Percentiles rank a stretch among this genome's conserved stretches.
phyloP scores from a whole-genome alignment of 2,888 invertebrate genomes.

The Phanerotoma sp. region DNA sequence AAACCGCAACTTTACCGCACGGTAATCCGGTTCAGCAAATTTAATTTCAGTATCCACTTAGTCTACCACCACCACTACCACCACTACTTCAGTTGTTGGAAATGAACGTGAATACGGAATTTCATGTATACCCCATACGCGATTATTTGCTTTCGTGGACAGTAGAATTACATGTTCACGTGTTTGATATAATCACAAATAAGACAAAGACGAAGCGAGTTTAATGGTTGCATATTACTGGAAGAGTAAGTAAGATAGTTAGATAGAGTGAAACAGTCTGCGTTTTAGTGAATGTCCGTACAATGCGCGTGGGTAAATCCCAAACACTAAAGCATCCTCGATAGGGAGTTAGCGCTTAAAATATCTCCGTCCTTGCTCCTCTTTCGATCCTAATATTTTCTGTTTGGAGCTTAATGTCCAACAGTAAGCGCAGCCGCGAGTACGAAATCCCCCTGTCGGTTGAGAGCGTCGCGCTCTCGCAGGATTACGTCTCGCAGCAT shows the following conservation, averaged over 20 bases:
- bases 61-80: conserved; percentile 10
- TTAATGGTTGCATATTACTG: neutral
- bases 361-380: conserved; percentile 8
- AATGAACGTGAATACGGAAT: conserved; percentile 16
- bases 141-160: conserved; percentile 9
- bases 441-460: conserved; percentile 12
- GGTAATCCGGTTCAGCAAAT: conserved; percentile 46
- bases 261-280: neutral
- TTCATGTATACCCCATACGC: conserved; percentile 18
- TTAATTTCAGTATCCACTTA: conserved; percentile 42
- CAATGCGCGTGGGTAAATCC: conserved; percentile 19
- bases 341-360: conserved; percentile 14
- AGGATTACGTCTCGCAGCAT: conserved; percentile 17
- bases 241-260: neutral
- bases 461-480: conserved; percentile 5
- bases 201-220: neutral
- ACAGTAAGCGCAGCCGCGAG: conserved; percentile 17
- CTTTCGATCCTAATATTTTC: conserved; percentile 14
- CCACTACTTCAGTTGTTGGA: neutral
- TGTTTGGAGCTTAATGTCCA: conserved; percentile 16
- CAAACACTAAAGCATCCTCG: conserved; percentile 19
- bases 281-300: conserved; percentile 16
- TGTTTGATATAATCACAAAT: conserved; percentile 19
- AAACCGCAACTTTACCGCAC: conserved; percentile 35
- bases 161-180: conserved; percentile 7